Conservation (phyloP, 1,140 invertebrate genomes). For the Episyrphus balteatus region DNA sequence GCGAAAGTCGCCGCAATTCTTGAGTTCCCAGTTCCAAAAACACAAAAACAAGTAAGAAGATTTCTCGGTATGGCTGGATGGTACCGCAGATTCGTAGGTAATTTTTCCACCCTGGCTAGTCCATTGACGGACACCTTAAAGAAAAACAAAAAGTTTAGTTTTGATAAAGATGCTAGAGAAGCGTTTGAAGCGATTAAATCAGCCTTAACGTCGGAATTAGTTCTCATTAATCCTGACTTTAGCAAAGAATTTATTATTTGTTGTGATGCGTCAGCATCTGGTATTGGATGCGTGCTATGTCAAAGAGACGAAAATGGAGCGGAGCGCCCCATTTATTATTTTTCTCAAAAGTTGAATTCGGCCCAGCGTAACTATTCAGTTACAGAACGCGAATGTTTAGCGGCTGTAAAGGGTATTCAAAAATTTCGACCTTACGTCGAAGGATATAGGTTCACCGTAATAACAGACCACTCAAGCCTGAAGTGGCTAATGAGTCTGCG, state of each 20-base stretch:
- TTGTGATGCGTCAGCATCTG: conserved; percentile 35
- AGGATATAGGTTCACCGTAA: too few relatives aligned
- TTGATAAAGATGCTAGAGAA: conserved; percentile 12
- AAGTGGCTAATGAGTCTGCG: too few relatives aligned
- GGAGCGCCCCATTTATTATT: too few relatives aligned
- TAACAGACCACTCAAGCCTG: too few relatives aligned
- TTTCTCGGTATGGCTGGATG: conserved; percentile 41
- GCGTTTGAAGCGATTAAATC: conserved; percentile 25
- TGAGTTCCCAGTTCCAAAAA: conserved; percentile 15
- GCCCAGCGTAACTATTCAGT: too few relatives aligned
- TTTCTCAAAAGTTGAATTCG: too few relatives aligned
- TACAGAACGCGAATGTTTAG: too few relatives aligned
- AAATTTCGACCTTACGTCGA: too few relatives aligned
- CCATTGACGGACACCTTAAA: conserved; percentile 12
- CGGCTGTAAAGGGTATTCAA: too few relatives aligned
- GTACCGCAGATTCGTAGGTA: conserved; percentile 36
- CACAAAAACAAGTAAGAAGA: conserved; percentile 20
- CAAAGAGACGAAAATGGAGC: too few relatives aligned
- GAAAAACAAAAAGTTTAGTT: background rate
- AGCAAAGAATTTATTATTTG: conserved; percentile 24
- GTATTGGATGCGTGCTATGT: too few relatives aligned
- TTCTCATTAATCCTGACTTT: conserved; percentile 31
- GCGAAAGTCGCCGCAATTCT: conserved; percentile 9
- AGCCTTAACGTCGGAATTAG: conserved; percentile 19
- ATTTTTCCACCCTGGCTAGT: conserved; percentile 34